A percentile compares a stretch with the other conserved stretches of the same genome.
Evolutionary conservation across 2,797 vertebrate genomes (phyloP).

Genomic region (Tokudaia muenninki): DNA sequence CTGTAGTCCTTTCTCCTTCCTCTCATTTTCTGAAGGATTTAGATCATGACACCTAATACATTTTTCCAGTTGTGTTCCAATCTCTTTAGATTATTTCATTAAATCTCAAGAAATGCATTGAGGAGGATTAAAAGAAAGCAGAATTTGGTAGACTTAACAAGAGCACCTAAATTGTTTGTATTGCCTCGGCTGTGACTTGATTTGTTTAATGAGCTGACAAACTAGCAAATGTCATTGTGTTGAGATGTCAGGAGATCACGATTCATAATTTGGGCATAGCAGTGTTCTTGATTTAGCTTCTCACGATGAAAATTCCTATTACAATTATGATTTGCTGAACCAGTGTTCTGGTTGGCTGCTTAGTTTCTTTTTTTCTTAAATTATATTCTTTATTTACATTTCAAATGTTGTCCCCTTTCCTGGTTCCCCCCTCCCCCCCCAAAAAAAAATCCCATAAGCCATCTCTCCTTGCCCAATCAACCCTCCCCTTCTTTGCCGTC

Average conservation of each 20-base stretch:
- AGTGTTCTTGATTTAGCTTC: background rate
- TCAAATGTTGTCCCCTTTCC: too few relatives aligned
- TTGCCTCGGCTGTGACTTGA: too few relatives aligned
- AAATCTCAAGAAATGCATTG: background rate
- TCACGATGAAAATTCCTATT: background rate
- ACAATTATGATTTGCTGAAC: background rate
- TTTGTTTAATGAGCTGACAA: background rate
- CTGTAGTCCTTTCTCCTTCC: background rate
- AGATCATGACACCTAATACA: background rate
- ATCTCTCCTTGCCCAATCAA: too few relatives aligned
- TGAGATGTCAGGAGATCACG: background rate
- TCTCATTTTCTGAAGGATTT: background rate
- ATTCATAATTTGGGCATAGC: background rate
- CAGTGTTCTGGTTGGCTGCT: background rate
- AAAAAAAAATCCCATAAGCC: too few relatives aligned
- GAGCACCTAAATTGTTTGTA: background rate
- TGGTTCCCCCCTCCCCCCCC: too few relatives aligned
- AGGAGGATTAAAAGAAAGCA: background rate
- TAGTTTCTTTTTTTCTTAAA: too few relatives aligned
- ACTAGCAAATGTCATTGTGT: background rate
- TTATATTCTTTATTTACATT: too few relatives aligned
- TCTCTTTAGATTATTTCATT: slow-evolving; percentile 10
- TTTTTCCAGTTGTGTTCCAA: background rate
- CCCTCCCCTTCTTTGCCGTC: too few relatives aligned
- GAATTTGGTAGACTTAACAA: background rate